phyloP scores from a whole-genome alignment of 2,113 vertebrate genomes.

The Epinephelus cyanopodus region DNA sequence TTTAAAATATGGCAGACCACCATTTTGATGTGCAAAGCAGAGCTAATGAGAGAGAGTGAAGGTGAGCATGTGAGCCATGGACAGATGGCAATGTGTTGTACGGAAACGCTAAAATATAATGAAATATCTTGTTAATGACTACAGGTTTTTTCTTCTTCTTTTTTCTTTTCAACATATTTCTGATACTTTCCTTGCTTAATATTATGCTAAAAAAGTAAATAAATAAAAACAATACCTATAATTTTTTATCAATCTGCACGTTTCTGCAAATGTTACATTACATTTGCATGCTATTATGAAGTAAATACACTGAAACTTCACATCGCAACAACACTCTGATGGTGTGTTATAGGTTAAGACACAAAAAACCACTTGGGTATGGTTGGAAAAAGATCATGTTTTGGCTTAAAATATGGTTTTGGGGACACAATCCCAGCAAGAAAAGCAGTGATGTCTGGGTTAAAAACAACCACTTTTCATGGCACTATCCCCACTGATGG shows the following conservation, averaged over 20 bases:
- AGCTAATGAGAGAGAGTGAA: not conserved
- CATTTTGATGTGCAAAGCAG: not conserved
- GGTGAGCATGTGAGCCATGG: not conserved
- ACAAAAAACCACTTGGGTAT: too few species aligned
- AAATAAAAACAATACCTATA: not conserved
- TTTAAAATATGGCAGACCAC: not conserved
- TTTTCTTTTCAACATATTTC: not conserved
- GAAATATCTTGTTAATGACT: not conserved
- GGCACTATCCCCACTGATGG: too few species aligned
- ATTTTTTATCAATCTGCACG: not conserved
- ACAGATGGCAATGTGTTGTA: not conserved
- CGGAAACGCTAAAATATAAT: not conserved
- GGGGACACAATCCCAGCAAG: too few species aligned
- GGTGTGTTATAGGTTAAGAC: too few species aligned
- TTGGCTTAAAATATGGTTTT: too few species aligned
- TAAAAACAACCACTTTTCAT: too few species aligned
- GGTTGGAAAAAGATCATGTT: too few species aligned
- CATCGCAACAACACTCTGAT: too few species aligned
- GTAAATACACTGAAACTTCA: too few species aligned
- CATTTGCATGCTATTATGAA: too few species aligned
- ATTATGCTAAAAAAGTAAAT: not conserved
- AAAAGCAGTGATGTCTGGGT: too few species aligned
- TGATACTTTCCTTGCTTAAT: not conserved
- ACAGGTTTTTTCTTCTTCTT: not conserved
- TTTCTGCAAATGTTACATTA: too few species aligned